Evolutionary conservation across 2,113 vertebrate genomes (phyloP).

Genomic region (Rhinichthys klamathensis): DNA sequence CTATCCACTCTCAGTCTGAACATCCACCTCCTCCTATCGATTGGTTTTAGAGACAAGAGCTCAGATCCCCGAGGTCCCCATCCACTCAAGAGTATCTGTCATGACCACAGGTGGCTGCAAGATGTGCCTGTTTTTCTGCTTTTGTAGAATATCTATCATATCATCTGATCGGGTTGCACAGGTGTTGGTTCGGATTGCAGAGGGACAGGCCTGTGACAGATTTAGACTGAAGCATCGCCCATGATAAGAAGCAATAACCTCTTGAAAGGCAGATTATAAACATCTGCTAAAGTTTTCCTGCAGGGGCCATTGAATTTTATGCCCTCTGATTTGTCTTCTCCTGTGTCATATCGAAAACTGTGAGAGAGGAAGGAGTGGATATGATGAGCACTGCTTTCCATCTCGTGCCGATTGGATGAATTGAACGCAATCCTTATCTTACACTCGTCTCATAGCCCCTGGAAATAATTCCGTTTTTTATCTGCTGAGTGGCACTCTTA

Average conservation of each 20-base stretch:
- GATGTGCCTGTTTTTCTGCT: not conserved
- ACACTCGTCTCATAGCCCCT: constrained; percentile 10
- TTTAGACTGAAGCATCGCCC: constrained; percentile 17
- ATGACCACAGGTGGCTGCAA: constrained; percentile 40
- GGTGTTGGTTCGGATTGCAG: constrained; percentile 24
- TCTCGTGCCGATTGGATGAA: constrained; percentile 5
- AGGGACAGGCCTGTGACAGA: constrained; percentile 16
- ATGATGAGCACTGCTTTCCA: constrained; percentile 23
- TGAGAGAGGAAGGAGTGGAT: not conserved
- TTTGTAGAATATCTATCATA: not conserved
- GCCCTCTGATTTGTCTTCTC: constrained; percentile 41
- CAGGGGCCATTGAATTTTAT: constrained; percentile 55
- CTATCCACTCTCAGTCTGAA: constrained; percentile 38
- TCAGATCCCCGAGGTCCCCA: constrained; percentile 26
- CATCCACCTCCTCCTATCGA: constrained; percentile 35
- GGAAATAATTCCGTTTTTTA: not conserved
- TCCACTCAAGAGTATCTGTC: constrained; percentile 36
- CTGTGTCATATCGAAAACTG: constrained; percentile 23
- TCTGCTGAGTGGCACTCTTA: constrained; percentile 2
- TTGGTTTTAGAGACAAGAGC: constrained; percentile 49
- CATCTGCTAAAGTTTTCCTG: constrained; percentile 42
- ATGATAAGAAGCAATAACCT: constrained; percentile 51
- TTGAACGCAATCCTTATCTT: constrained; percentile 48
- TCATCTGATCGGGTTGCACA: constrained; percentile 18
- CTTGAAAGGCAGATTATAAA: constrained; percentile 44